These are phyloP conservation scores for Drosophila demipolita DNA, from an alignment of 2,888 invertebrate species.

Conservation along the genomic window DNA sequence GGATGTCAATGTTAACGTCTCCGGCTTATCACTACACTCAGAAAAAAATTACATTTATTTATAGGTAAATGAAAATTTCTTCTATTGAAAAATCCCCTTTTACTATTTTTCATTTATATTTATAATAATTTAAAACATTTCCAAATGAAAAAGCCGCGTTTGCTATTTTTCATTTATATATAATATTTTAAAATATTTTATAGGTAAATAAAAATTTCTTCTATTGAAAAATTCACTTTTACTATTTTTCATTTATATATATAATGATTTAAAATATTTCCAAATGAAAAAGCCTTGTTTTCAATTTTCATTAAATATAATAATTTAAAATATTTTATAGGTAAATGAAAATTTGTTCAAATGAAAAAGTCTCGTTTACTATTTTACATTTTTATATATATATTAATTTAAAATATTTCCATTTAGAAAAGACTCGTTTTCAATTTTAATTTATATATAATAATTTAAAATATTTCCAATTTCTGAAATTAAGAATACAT, in stretches of 20 bases:
- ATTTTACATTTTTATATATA: background rate
- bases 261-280: background rate
- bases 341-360: no score
- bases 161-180: no score
- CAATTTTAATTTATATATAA: background rate
- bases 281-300: no score
- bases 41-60: background rate
- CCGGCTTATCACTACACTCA: conserved; percentile 11
- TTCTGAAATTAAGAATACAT: background rate
- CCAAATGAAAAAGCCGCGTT: no score
- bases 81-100: background rate
- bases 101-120: background rate
- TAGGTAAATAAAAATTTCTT: no score
- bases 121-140: no score
- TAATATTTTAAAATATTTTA: no score
- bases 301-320: background rate
- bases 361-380: no score
- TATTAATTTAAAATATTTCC: background rate
- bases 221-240: no score
- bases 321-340: background rate
- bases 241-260: background rate
- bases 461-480: background rate
- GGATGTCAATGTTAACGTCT: conserved; percentile 62
- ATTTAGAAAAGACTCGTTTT: no score
- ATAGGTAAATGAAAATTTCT: no score